Conservation (phyloP, 2,113 vertebrate genomes). For the Mohoua ochrocephala region DNA sequence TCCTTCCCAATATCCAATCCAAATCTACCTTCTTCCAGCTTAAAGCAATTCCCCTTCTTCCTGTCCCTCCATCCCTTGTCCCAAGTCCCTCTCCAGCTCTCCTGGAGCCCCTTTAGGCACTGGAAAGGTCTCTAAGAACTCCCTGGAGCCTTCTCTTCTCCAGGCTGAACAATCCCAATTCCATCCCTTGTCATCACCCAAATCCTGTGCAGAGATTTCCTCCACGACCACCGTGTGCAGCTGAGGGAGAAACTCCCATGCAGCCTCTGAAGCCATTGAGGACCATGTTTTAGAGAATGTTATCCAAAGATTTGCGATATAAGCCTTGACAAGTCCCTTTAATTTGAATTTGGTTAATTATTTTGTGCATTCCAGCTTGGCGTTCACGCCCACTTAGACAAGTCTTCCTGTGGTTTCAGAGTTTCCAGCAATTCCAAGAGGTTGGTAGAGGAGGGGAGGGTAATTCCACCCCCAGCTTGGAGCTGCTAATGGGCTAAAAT, state of each 20-base stretch:
- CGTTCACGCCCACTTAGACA: neutral
- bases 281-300: neutral
- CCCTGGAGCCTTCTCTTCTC: neutral
- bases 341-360: neutral
- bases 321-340: neutral
- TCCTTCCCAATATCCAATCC: neutral
- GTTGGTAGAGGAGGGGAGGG: neutral
- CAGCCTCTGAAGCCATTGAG: neutral
- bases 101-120: neutral
- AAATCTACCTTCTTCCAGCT: rapidly evolving
- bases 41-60: neutral
- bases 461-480: neutral
- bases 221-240: rapidly evolving
- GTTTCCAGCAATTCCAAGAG: neutral
- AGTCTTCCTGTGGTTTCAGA: neutral
- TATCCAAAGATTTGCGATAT: neutral
- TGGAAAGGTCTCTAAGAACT: rapidly evolving
- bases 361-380: neutral
- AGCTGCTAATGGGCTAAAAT: neutral
- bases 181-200: too few relatives aligned
- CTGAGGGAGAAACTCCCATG: neutral
- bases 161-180: neutral
- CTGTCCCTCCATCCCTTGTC: neutral
- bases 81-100: neutral
- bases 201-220: neutral